A percentile compares a stretch with the other conserved stretches of the same genome.
phyloP scores from a whole-genome alignment of 2,113 vertebrate genomes.

The Vombatus ursinus region DNA sequence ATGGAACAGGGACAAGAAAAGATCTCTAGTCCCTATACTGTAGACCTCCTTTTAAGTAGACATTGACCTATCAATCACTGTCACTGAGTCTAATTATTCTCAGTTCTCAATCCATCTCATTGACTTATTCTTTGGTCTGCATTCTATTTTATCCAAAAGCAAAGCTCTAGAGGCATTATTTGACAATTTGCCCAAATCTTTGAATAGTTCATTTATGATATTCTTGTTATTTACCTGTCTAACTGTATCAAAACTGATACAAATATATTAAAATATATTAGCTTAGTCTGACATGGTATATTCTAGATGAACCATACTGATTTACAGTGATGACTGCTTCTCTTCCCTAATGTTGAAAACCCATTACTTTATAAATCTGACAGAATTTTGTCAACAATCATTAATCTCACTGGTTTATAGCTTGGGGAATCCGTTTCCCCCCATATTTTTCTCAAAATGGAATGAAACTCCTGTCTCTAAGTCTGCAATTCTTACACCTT shows the following conservation, averaged over 20 bases:
- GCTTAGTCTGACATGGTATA: neutral
- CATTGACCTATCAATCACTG: neutral
- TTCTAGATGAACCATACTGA: neutral
- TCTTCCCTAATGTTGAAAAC: neutral
- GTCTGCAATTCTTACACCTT: neutral
- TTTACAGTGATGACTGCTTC: neutral
- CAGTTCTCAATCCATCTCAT: neutral
- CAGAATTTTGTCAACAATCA: neutral
- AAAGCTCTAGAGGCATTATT: neutral
- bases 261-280: neutral
- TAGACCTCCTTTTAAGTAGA: neutral
- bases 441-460: neutral
- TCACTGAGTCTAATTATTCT: neutral
- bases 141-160: neutral
- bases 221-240: neutral
- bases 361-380: neutral
- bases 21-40: neutral
- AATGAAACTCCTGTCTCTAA: neutral
- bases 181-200: neutral
- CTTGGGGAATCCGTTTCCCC: neutral
- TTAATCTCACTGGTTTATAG: neutral
- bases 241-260: neutral
- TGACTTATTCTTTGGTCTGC: neutral
- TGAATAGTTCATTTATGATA: neutral
- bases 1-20: neutral